Evolutionary conservation across 1,140 invertebrate species (phyloP).

Genomic region (Drosophila parvula): DNA sequence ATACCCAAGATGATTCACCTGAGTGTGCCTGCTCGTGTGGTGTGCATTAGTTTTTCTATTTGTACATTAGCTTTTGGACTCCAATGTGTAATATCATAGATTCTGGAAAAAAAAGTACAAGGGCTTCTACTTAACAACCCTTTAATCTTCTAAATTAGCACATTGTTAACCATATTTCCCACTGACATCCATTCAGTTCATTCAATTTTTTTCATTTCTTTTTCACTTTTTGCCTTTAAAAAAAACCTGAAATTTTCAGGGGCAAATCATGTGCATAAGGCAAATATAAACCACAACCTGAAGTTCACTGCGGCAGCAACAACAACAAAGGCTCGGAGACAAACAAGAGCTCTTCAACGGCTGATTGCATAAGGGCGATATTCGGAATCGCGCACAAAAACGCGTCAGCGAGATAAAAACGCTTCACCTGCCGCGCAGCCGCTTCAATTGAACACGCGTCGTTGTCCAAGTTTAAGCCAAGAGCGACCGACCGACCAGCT

Average conservation of each 20-base stretch:
- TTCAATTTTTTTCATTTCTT: conserved; percentile 33
- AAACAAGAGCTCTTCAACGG: conserved; percentile 57
- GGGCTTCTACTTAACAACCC: neutral
- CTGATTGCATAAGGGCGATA: conserved; percentile 74
- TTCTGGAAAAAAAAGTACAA: neutral
- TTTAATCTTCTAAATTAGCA: neutral
- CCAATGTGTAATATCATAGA: neutral
- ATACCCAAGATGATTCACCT: conserved; percentile 71
- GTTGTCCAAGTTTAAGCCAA: conserved; percentile 57
- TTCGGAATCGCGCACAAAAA: conserved; percentile 37
- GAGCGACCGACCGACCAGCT: conserved; percentile 37
- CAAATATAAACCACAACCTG: conserved; percentile 56
- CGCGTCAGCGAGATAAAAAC: conserved; percentile 64
- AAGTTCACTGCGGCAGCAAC: conserved; percentile 51
- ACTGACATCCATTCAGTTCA: conserved; percentile 16
- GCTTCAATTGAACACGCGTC: conserved; percentile 72
- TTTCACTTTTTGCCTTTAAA: conserved; percentile 38
- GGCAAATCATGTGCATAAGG: conserved; percentile 70
- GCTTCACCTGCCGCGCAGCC: conserved; percentile 31
- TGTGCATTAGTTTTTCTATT: conserved; percentile 28
- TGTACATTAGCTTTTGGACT: neutral
- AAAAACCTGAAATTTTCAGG: conserved; percentile 82
- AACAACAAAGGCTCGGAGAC: conserved; percentile 27
- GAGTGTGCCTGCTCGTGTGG: neutral
- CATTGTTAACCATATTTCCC: conserved; percentile 6